Conservation (phyloP, 2,888 invertebrate genomes). For the Orchestes rusci region DNA sequence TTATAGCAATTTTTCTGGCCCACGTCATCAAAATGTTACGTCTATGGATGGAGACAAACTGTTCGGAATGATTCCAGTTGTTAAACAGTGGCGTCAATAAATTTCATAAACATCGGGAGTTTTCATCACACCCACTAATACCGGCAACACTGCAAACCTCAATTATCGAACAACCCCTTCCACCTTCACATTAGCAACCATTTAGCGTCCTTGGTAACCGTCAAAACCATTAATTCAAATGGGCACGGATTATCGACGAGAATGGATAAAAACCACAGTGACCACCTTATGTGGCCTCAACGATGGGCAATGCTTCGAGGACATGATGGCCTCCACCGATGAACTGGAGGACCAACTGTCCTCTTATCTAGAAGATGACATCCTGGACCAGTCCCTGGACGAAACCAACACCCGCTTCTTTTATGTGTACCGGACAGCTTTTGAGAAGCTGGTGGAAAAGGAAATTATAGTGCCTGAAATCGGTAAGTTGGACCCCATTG, state of each 20-base stretch:
- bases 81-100: no score
- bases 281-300: conserved; percentile 52
- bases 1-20: no score
- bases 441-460: conserved; percentile 65
- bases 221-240: no score
- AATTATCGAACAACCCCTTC: no score
- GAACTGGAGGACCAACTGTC: conserved; percentile 49
- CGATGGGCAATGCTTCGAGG: conserved; percentile 51
- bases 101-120: no score
- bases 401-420: conserved; percentile 56
- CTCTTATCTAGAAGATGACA: conserved; percentile 49
- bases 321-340: conserved; percentile 49
- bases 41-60: no score
- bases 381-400: conserved; percentile 48
- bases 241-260: conserved; percentile 50
- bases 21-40: no score
- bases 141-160: no score
- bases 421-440: conserved; percentile 62
- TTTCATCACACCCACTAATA: no score
- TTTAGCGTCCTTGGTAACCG: no score
- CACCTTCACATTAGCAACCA: no score
- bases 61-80: no score
- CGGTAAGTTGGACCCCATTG: conserved; percentile 55
- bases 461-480: conserved; percentile 66
- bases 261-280: conserved; percentile 64